Conservation (phyloP, 2,113 vertebrate species). For the Elanus axillaris region DNA sequence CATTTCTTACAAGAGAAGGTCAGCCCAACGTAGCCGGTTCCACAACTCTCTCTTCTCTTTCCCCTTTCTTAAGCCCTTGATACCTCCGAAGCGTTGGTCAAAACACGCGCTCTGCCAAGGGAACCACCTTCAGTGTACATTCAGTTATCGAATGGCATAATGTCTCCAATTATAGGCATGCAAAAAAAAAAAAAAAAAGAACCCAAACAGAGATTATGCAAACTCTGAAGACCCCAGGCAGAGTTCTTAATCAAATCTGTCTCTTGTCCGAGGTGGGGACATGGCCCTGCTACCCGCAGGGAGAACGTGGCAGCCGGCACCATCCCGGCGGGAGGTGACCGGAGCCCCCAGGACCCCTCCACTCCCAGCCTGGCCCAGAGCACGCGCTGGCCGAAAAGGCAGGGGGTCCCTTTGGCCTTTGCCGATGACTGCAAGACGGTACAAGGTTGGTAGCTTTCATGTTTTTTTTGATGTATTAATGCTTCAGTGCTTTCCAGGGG, state of each 20-base stretch:
- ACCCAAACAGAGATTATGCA: neutral
- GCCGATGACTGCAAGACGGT: neutral
- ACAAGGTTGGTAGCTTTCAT: neutral
- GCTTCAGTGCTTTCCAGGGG: neutral
- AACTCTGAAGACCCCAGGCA: neutral
- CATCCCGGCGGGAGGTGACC: fast-evolving
- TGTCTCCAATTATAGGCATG: neutral
- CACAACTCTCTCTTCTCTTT: neutral
- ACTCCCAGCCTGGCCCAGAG: no score
- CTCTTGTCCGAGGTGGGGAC: neutral
- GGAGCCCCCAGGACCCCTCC: neutral
- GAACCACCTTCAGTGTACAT: neutral
- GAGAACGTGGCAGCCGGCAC: neutral
- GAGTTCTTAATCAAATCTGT: neutral
- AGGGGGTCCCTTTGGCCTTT: neutral
- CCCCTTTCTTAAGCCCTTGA: neutral
- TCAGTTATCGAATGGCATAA: neutral
- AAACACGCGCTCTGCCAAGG: neutral
- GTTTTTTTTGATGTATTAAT: neutral
- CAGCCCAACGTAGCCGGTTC: neutral
- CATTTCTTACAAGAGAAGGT: neutral
- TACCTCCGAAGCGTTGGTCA: neutral
- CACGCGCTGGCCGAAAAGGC: fast-evolving
- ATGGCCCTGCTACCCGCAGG: neutral
- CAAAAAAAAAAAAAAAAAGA: neutral